Evolutionary conservation across 2,888 invertebrate species (phyloP).

Genomic region (Ischnus inquisitorius): DNA sequence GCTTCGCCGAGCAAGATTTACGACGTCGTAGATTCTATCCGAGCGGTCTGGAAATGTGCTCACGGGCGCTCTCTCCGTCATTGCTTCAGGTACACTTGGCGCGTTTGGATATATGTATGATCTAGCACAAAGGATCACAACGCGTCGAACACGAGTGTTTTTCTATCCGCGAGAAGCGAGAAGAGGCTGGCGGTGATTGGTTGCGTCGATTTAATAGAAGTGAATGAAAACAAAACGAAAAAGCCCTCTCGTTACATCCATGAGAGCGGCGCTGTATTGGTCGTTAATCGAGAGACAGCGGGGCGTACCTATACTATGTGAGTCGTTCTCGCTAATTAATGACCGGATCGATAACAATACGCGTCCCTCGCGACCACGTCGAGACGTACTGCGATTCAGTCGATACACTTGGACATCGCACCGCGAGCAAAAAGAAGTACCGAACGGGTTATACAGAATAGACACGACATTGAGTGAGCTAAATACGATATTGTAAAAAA

Average conservation of each 20-base stretch:
- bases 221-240: slow-evolving; percentile 19
- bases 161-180: slow-evolving; percentile 12
- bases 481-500: slow-evolving; percentile 30
- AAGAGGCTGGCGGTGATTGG: neutral
- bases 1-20: slow-evolving; percentile 73
- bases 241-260: neutral
- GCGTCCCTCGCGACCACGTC: slow-evolving; percentile 40
- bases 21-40: slow-evolving; percentile 76
- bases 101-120: slow-evolving; percentile 9
- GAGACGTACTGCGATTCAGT: slow-evolving; percentile 15
- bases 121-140: slow-evolving; percentile 18
- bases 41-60: slow-evolving; percentile 70
- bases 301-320: slow-evolving; percentile 14
- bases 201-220: slow-evolving; percentile 40
- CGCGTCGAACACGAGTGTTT: slow-evolving; percentile 27
- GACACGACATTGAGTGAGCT: neutral
- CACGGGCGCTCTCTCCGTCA: slow-evolving; percentile 37
- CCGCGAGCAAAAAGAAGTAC: neutral
- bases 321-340: slow-evolving; percentile 71
- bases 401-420: slow-evolving; percentile 9
- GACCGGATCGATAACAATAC: slow-evolving; percentile 71
- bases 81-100: neutral
- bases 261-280: slow-evolving; percentile 35
- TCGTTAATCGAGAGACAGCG: slow-evolving; percentile 43
- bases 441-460: neutral